Percentiles rank a stretch among this genome's conserved stretches.
Evolutionary conservation across 2,797 vertebrate species (phyloP).

Genomic region (Cyclura pinguis): DNA sequence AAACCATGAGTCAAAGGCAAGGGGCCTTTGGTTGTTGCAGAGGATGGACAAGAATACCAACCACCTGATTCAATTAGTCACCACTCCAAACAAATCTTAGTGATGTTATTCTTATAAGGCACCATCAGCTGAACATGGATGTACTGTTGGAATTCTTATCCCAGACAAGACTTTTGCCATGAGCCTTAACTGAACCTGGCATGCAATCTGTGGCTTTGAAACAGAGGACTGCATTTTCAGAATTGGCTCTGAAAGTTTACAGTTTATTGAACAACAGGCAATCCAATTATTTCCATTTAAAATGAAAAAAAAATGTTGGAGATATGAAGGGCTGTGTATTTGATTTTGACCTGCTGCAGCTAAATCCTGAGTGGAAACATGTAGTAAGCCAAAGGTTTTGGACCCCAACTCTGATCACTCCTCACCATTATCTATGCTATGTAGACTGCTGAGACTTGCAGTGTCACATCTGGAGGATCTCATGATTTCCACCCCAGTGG

Average conservation of each 20-base stretch:
- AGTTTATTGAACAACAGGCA: neutral
- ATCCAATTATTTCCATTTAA: conserved; percentile 14
- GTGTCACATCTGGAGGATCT: too few relatives aligned
- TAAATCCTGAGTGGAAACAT: too few relatives aligned
- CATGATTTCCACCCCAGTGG: too few relatives aligned
- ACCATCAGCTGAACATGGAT: neutral
- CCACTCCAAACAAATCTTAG: neutral
- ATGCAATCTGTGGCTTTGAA: conserved; percentile 30
- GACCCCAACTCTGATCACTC: too few relatives aligned
- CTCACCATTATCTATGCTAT: too few relatives aligned
- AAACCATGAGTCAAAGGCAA: too few relatives aligned
- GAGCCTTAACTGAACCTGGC: conserved; percentile 2
- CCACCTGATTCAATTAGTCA: conserved; percentile 17
- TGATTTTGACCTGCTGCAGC: too few relatives aligned
- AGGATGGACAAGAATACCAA: too few relatives aligned
- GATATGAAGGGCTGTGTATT: neutral
- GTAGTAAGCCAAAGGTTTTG: too few relatives aligned
- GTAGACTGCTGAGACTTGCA: too few relatives aligned
- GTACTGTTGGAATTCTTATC: neutral
- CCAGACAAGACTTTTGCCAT: neutral
- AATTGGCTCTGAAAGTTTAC: neutral
- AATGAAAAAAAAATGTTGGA: neutral
- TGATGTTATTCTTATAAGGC: neutral
- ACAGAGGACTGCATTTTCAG: neutral
- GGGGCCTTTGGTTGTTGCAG: too few relatives aligned